Percentiles rank a stretch among this genome's conserved stretches.
Evolutionary conservation across 2,113 vertebrate genomes (phyloP).

Genomic region (Nyctereutes procyonoides): DNA sequence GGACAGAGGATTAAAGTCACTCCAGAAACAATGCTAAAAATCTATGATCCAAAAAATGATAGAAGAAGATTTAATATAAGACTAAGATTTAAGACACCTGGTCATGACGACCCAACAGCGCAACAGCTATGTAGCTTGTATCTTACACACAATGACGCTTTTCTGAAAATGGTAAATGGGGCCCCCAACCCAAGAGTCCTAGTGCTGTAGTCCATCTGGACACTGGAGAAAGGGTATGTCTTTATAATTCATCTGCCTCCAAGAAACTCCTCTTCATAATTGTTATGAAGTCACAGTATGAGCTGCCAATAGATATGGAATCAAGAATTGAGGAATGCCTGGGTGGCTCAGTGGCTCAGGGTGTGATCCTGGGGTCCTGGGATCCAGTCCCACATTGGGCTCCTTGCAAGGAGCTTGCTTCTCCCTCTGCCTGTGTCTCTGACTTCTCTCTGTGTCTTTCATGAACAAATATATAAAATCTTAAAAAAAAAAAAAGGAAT

Average conservation of each 20-base stretch:
- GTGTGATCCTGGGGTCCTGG: too few species aligned
- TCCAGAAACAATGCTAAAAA: neutral
- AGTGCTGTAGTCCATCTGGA: neutral
- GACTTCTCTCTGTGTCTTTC: too few species aligned
- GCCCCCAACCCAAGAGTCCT: accelerated
- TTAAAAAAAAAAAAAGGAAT: too few species aligned
- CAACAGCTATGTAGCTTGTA: neutral
- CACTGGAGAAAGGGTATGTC: neutral
- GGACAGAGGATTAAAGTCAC: neutral
- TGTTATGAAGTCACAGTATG: neutral
- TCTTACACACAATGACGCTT: neutral
- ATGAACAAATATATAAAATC: too few species aligned
- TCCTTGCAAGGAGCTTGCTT: too few species aligned
- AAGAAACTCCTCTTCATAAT: neutral
- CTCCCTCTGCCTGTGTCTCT: too few species aligned
- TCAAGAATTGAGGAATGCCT: neutral
- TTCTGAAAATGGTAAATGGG: neutral
- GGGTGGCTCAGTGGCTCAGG: neutral
- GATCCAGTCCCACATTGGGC: too few species aligned
- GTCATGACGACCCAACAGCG: neutral
- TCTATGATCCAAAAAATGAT: neutral
- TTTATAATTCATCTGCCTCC: neutral
- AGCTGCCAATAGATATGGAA: neutral
- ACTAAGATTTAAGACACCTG: neutral
- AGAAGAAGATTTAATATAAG: neutral